Evolutionary conservation across 2,888 invertebrate genomes (phyloP), one percentile per base, ranked within the genome.

Genomic region (Nymphalis polychloros): DNA sequence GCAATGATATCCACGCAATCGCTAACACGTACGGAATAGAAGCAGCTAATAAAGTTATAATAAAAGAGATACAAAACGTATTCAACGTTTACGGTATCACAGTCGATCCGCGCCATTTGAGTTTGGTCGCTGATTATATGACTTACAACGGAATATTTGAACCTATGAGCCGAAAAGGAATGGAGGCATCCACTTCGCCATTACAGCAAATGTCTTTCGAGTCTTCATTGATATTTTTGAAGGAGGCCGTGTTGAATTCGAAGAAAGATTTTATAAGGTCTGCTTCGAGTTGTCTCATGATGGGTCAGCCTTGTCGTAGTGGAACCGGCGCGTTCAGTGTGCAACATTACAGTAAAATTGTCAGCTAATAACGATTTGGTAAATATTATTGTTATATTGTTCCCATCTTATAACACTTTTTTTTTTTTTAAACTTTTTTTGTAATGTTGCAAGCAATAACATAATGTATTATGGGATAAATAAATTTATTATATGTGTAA

Each of bases 201-300:
- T 87, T 99, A 20, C 99, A 99, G 85, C 98, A 99, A 89, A 99
- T 99, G 97, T 98, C 97, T 0, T 99, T 99, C 83, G 99, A 99
- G 85, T 97, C 98, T 1, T 96, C 98, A 4, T 90, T 98, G 71
- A 94, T 94, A 75, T 99, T 98, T 84, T 90, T 99, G 73, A 95
- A 95, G 78, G 95, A 95, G 66, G 96, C 98, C 0, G 95, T 96
- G 0, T 86, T 95, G 82, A 83, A 92, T 94, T 95, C 96, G 1
- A 95, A 95, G 79, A 87, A 85, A 48, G 99, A 99, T 85, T 91
- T 94, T 72, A 88, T 99, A 23, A 90, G 93, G 46, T 97, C 97
- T 17, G 97, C 98, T 0, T 98, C 98, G 0, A 96, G 97, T 79
- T 95, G 97, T 72, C 85, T 99, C 5, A 97, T 98, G 94, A 83